Evolutionary conservation across 2,797 vertebrate genomes (phyloP).

Genomic region (Thamnophis elegans): DNA sequence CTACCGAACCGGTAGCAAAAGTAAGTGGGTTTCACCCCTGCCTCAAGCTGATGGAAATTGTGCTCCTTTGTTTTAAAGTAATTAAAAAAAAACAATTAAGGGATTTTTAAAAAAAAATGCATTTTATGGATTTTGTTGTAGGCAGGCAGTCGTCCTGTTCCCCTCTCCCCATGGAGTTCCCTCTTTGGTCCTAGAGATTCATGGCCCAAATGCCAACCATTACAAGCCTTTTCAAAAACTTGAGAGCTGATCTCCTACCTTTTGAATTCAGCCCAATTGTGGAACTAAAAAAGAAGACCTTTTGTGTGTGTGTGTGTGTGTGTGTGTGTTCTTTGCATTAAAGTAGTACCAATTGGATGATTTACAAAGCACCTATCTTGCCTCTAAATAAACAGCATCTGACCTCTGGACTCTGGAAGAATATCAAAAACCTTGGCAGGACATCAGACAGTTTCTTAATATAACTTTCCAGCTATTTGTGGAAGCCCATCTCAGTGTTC

Average conservation of each 20-base stretch:
- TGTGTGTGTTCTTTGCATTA: neutral
- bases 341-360: constrained; percentile 2
- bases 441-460: constrained; percentile 62
- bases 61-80: neutral
- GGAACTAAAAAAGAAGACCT: neutral
- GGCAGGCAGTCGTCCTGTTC: neutral
- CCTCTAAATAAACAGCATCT: constrained; percentile 57
- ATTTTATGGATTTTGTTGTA: neutral
- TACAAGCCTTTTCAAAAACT: neutral
- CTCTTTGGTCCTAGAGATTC: neutral
- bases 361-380: constrained; percentile 43
- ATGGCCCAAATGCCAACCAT: neutral
- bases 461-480: constrained; percentile 60
- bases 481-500: constrained; percentile 52
- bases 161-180: neutral
- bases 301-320: too few species aligned
- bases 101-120: neutral
- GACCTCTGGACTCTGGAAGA: constrained; percentile 51
- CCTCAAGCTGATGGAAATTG: neutral
- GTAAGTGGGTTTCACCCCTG: too few species aligned
- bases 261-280: neutral
- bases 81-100: neutral
- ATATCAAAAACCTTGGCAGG: constrained; percentile 59
- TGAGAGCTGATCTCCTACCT: rapidly evolving
- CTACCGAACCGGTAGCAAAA: too few species aligned